Evolutionary conservation across 2,888 invertebrate species (phyloP), one percentile per base, ranked within the genome.

Genomic region (Ptychoptera albimana): DNA sequence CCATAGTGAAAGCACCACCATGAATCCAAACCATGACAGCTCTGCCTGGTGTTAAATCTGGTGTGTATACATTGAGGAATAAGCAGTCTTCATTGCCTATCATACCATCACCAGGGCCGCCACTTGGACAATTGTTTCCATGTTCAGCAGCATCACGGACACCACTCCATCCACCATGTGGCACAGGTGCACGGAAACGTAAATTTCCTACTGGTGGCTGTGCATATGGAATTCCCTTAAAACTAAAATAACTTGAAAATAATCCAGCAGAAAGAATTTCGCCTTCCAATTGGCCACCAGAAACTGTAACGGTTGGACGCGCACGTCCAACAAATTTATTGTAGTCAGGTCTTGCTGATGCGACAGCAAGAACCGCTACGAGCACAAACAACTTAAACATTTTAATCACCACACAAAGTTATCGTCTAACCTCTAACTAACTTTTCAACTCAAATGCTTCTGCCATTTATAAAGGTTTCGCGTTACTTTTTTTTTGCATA

Each of bases 31-130:
- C 55, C 1, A 62, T 51, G 0, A 61, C 61, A 0, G 62, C 53
- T 2, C 43, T 29, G 2, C 36, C n/a, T 7, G 32, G 11, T n/a
- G 32, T 32, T 32, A n/a, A n/a, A 32, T 32, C 51, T 11, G 45
- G 51, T 0, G 55, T 71, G 50, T 74, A 79, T 1, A 80, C 72
- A 50, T 80, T 80, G 41, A 80, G 54, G 13, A 69, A 64, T 1
- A 80, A 66, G 51, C 80, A 80, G 56, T 80, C 77, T 51, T 80
- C 79, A 30, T 32, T 35, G 16, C 46, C 47, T 8, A 32, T 11
- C 11, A 5, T 23, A 23, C 32, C n/a, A 29, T 36, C 35, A 36
- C 39, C 31, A 39, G 16, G 2, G n/a, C 45, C 46, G 12, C 29
- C 7, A 36, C 35, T 43, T 36, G 46, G 45, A 39, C 49, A 49